Evolutionary conservation across 2,888 invertebrate species (phyloP), one percentile per base, ranked within the genome.

Genomic region (Pyrrhia umbra): DNA sequence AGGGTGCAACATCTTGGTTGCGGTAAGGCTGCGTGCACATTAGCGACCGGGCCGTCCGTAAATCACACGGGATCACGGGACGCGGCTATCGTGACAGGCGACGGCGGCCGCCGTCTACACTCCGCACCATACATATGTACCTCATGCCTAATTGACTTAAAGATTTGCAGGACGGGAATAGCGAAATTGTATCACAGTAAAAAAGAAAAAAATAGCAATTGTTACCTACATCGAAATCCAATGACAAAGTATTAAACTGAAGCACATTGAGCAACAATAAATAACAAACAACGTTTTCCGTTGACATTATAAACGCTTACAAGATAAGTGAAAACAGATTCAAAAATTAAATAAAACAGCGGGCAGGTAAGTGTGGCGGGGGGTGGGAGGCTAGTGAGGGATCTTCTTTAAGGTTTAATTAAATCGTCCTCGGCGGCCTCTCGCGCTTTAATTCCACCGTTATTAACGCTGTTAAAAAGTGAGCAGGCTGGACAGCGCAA

Each of bases 401-500:
- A 85, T 90, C 90, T 94, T 94, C 94, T 94, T 95, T 94, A 94
- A 91, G 91, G 92, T 94, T 95, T 95, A 95, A 95, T 95, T 95
- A 95, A 94, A 95, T 92, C 93, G 93, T 94, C 92, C 92, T 93
- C 90, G 80, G 90, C 91, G 92, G 94, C 93, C 93, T 94, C 95
- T 94, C 90, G 91, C 91, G 93, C 88, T 92, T 94, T 95, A 94
- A 95, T 94, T 95, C 95, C 94, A 92, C 93, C 95, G 95, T 95
- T 95, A 95, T 94, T 95, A 95, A 95, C 92, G 94, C 95, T 92
- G 95, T 95, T 95, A 95, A 95, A 95, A 95, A 94, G 90, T 94
- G 91, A 92, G 90, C 83, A 87, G 78, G 80, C 69, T 30, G 86
- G 72, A 88, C 79, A 88, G 42, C 27, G 76, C 45, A 39, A 40